Conservation (phyloP, 2,113 vertebrate genomes). For the Damaliscus lunatus region DNA sequence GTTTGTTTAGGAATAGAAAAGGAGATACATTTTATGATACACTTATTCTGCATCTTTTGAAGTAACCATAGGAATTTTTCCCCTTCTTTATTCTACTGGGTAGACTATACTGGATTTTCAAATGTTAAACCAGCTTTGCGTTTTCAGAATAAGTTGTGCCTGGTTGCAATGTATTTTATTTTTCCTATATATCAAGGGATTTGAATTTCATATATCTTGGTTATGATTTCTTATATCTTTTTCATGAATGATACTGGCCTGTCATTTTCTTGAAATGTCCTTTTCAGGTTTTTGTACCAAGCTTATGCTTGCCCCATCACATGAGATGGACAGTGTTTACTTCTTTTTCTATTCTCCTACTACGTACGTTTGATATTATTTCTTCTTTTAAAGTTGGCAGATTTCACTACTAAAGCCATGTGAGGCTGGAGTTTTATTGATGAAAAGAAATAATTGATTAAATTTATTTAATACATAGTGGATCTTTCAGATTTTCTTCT, state of each 20-base stretch:
- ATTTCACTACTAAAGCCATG: background rate
- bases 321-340: background rate
- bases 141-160: background rate
- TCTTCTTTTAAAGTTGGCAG: background rate
- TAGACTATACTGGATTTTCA: background rate
- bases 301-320: background rate
- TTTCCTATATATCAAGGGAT: background rate
- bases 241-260: background rate
- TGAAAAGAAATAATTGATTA: background rate
- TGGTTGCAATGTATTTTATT: background rate
- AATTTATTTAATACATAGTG: background rate
- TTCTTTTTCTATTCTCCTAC: background rate
- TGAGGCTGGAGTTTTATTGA: background rate
- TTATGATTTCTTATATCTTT: background rate
- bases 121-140: background rate
- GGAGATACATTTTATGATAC: background rate
- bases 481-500: background rate
- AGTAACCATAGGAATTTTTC: background rate
- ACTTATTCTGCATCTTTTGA: background rate
- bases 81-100: background rate
- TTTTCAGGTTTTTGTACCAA: background rate
- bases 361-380: background rate
- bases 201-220: slow-evolving; percentile 21
- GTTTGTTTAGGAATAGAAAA: background rate
- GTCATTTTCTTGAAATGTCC: background rate